Base-by-base conservation (phyloP, 2,113 vertebrate genomes). In the Marmota monax region DNA sequence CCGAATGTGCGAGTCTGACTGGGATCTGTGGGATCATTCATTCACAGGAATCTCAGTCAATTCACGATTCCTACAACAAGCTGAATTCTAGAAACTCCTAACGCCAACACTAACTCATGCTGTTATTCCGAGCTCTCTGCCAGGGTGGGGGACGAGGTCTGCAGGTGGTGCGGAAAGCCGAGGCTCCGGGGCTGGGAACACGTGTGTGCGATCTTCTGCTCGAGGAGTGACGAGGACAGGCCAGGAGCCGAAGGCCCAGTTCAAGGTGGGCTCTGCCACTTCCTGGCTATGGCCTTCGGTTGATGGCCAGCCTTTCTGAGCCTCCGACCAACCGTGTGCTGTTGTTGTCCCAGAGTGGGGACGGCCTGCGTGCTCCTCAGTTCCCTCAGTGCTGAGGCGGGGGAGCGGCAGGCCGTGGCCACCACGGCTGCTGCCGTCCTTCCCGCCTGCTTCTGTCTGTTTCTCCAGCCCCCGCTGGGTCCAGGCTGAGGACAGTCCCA, bases 171-270 rank as follows among this genome's bases (percentile, higher is more conserved):
- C 11, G 3, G 37, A 39, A 7, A 16, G 13, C 11, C 12, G 61
- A 13, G 25, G 7, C 25, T 2, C 2, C 0, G 13, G 22, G 25
- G 7, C 58, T n/a, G 42, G 2, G 22, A 25, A 45, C 22, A 48
- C 7, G 1, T 17, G 32, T 12, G 29, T n/a, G n/a, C 90, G 48
- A 51, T 45, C 34, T 70, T 22, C 32, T 80, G 11, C 27, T 77
- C 51, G 82, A 72, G 42, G 76, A 37, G 39, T 34, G 34, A 80
- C 12, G 0, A 13, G 53, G 53, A 51, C 72, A 76, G 32, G 29
- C 53, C 16, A 39, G 27, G 37, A 16, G 70, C 25, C 25, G 0
- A 32, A 29, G 45, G 22, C 58, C 58, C 58, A 3, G 58, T 61
- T 61, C 58, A 61, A 9, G 58, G 23, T 23, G 9, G 58, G 58